These are phyloP conservation scores for Atrichornis clamosus DNA, from an alignment of 2,113 vertebrate genomes.

Conservation along the genomic window DNA sequence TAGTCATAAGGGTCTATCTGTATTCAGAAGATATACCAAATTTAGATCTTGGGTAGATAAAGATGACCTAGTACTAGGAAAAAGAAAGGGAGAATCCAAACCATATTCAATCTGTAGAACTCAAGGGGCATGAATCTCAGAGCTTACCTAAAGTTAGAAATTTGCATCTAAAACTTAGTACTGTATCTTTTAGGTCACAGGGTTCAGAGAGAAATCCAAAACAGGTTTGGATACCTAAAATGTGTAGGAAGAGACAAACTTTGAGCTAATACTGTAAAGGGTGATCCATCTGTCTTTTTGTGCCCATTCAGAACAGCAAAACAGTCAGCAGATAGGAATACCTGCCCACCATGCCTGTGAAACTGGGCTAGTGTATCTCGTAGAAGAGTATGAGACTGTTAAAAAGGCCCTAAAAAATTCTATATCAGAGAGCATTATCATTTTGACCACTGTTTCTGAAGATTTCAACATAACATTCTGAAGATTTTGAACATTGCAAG, in stretches of 20 bases:
- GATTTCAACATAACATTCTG: not conserved
- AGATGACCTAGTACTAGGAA: not conserved
- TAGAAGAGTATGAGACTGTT: not conserved
- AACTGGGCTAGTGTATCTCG: not conserved
- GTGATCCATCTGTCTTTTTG: not conserved
- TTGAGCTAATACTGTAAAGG: not conserved
- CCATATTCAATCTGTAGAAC: fast-evolving
- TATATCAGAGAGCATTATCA: not conserved
- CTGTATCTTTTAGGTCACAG: not conserved
- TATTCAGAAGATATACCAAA: not conserved
- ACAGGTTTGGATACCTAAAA: not conserved
- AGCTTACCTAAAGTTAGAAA: not conserved
- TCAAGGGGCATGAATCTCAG: not conserved
- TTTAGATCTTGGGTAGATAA: not conserved
- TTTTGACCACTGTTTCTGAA: not conserved
- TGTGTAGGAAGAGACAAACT: not conserved
- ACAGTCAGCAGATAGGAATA: not conserved
- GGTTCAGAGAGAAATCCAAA: not conserved
- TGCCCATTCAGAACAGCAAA: not conserved
- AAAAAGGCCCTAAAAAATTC: not conserved
- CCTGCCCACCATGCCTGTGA: not conserved
- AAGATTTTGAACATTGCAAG: not conserved
- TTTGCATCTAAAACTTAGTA: not conserved
- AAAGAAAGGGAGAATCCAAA: not conserved
- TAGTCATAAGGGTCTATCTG: not conserved